phyloP scores from a whole-genome alignment of 2,797 vertebrate genomes.

The Ctenopoma multispine region DNA sequence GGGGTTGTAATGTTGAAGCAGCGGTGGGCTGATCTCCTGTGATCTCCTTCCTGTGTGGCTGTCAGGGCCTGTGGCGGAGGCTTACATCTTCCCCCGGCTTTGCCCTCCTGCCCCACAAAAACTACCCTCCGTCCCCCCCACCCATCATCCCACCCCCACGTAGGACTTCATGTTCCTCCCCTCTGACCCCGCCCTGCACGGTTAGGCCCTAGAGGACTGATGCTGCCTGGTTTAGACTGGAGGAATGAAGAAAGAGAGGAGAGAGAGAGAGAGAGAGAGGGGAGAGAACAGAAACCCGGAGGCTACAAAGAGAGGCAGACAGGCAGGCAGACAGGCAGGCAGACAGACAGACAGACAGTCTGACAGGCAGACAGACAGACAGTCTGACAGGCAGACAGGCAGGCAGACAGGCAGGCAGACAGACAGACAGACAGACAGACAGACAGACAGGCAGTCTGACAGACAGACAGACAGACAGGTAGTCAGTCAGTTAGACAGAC shows the following conservation, averaged over 20 bases:
- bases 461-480: slow-evolving; percentile 25
- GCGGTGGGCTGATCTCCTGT: slow-evolving; percentile 78
- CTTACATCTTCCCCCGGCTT: slow-evolving; percentile 79
- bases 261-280: slow-evolving; percentile 5
- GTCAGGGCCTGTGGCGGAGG: slow-evolving; percentile 80
- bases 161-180: slow-evolving; percentile 76
- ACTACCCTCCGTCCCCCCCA: slow-evolving; percentile 53
- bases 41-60: slow-evolving; percentile 86
- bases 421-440: slow-evolving; percentile 3
- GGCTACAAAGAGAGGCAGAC: slow-evolving; percentile 35
- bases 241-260: slow-evolving; percentile 49
- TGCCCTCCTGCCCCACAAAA: slow-evolving; percentile 68
- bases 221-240: slow-evolving; percentile 36
- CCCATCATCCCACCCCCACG: slow-evolving; percentile 73
- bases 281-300: slow-evolving; percentile 21
- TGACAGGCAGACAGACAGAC: slow-evolving; percentile 13
- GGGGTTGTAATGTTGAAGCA: slow-evolving; percentile 59
- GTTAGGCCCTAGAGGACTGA: slow-evolving; percentile 48
- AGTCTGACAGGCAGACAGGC: slow-evolving; percentile 27
- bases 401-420: not conserved
- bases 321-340: slow-evolving; percentile 3
- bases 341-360: slow-evolving; percentile 7
- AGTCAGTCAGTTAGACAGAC: slow-evolving; percentile 16
- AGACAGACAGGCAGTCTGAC: slow-evolving; percentile 17
- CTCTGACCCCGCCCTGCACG: slow-evolving; percentile 67